Evolutionary conservation across 1,140 invertebrate species (phyloP).

Genomic region (Stegodyphus dumicola): DNA sequence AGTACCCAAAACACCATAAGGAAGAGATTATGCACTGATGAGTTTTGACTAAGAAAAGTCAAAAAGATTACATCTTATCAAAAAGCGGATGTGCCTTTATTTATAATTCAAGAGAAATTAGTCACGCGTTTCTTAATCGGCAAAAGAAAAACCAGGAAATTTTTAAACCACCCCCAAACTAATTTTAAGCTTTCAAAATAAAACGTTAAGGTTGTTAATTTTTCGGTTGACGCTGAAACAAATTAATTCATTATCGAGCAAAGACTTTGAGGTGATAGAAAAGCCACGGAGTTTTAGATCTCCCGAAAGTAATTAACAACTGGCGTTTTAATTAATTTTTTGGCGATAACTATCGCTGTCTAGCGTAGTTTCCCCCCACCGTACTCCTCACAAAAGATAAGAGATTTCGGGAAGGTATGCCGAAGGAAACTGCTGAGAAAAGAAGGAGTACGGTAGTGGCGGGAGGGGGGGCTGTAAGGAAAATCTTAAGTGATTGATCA

Average conservation of each 20-base stretch:
- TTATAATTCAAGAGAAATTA: too few relatives aligned
- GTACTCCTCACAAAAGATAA: neutral
- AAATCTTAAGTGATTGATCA: slow-evolving; percentile 53
- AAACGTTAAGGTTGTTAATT: slow-evolving; percentile 38
- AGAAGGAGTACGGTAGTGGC: too few relatives aligned
- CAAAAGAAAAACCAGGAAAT: neutral
- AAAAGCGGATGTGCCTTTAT: too few relatives aligned
- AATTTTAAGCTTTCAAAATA: neutral
- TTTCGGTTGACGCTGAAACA: slow-evolving; percentile 37
- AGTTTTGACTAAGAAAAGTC: too few relatives aligned
- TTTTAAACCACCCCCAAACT: slow-evolving; percentile 15
- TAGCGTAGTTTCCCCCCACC: neutral
- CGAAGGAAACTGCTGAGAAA: slow-evolving; percentile 23
- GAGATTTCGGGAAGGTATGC: slow-evolving; percentile 37
- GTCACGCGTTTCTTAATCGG: too few relatives aligned
- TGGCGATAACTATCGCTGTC: slow-evolving; percentile 50
- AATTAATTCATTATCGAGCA: slow-evolving; percentile 58
- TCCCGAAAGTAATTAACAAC: slow-evolving; percentile 51
- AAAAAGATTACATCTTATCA: too few relatives aligned
- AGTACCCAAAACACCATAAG: too few relatives aligned
- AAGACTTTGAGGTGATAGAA: slow-evolving; percentile 55
- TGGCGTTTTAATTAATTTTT: slow-evolving; percentile 56
- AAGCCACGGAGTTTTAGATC: slow-evolving; percentile 50
- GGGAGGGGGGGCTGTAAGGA: slow-evolving; percentile 14
- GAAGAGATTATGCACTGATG: too few relatives aligned